Base-by-base conservation (phyloP, 2,888 invertebrate species). In the Chloromyia formosa region DNA sequence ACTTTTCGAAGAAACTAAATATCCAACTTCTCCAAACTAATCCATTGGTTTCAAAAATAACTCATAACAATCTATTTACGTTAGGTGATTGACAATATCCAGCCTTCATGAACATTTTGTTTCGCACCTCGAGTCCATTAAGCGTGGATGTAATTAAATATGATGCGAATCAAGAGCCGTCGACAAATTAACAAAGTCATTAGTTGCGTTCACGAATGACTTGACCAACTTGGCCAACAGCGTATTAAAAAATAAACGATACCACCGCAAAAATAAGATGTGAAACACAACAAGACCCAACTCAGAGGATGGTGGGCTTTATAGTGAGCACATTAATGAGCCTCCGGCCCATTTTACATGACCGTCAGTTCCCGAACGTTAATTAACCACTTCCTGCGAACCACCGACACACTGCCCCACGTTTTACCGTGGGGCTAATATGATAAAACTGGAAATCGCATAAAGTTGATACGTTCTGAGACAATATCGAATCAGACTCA, bases 361-460 rank as follows among this genome's bases (percentile, higher is more conserved):
- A 20, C 56, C 18, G 18, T 22, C 20, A 20, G 18, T 22, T 18
- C 10, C 5, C 56, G 18, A 56, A 20, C 16, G 56, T 10, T 56
- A 56, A 56, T 56, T 56, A 56, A 56, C 56, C 56, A 56, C 56
- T 56, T 56, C 56, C 56, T 56, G 56, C 49, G 3, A 12, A 49
- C 3, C 12, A n/a, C 3, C 14, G 4, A 49, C 12, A 49, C 12
- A n/a, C 3, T 49, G 49, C 49, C 27, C 7, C 2, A 35, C 27
- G 27, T 35, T 35, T 35, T 35, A 35, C 27, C 27, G 27, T 35
- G 27, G 27, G 27, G 3, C 27, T 35, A 35, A 35, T 35, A 35
- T 7, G 27, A 35, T 35, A 35, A 35, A 35, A 35, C 7, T 35
- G 27, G 27, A 35, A 35, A 35, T 35, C 7, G 27, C 2, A 35